These are phyloP conservation scores for Myiotriccus ornatus DNA, from an alignment of 2,797 vertebrate genomes.

Conservation along the genomic window DNA sequence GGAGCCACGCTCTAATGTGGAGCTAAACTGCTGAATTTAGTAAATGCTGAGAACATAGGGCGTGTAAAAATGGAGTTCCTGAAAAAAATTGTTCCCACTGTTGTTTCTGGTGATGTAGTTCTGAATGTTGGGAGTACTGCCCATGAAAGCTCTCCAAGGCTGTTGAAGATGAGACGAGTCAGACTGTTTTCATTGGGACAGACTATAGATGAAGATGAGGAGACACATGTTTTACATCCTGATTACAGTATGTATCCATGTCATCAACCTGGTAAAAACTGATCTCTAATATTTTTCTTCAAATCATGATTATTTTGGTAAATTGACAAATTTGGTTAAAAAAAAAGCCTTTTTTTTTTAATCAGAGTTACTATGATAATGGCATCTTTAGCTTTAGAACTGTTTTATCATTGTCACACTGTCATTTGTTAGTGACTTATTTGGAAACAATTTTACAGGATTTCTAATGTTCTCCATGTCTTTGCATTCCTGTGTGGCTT, in stretches of 20 bases:
- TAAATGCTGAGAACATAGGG: neutral
- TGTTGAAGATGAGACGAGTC: slow-evolving; percentile 87
- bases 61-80: slow-evolving; percentile 87
- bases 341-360: neutral
- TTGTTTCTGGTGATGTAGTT: slow-evolving; percentile 79
- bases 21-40: neutral
- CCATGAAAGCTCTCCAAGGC: slow-evolving; percentile 81
- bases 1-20: neutral
- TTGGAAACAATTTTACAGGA: neutral
- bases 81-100: slow-evolving; percentile 87
- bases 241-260: slow-evolving; percentile 17
- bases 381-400: neutral
- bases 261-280: slow-evolving; percentile 50
- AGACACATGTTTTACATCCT: neutral
- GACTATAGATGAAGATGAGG: slow-evolving; percentile 79
- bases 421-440: neutral
- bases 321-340: neutral
- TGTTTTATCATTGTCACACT: neutral
- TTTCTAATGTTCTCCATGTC: neutral
- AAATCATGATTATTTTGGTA: neutral
- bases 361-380: neutral
- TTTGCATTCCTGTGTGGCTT: neutral
- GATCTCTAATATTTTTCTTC: neutral
- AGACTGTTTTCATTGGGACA: slow-evolving; percentile 82
- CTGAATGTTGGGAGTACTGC: slow-evolving; percentile 69